A percentile compares a stretch with the other conserved stretches of the same genome.
Conservation (phyloP, 1,140 invertebrate genomes). For the Drusus annulatus region DNA sequence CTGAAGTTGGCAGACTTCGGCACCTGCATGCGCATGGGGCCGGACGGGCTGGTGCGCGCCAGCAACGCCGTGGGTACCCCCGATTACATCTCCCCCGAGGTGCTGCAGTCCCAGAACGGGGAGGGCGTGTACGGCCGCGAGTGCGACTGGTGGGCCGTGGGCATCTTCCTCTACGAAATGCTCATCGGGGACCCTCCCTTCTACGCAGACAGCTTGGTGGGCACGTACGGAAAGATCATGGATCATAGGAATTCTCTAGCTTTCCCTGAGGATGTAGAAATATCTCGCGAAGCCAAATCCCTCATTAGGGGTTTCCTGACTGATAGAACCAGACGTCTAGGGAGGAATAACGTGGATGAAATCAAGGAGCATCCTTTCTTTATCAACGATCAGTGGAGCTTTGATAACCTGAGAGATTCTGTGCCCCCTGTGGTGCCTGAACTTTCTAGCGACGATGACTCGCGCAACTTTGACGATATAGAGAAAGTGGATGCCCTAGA, state of each 20-base stretch:
- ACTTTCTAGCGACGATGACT: slow-evolving; percentile 95
- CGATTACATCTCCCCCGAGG: slow-evolving; percentile 99
- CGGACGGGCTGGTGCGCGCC: slow-evolving; percentile 94
- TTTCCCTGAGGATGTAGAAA: slow-evolving; percentile 95
- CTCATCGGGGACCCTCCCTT: slow-evolving; percentile 98
- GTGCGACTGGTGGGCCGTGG: slow-evolving; percentile 99
- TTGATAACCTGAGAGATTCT: slow-evolving; percentile 94
- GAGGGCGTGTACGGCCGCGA: slow-evolving; percentile 95
- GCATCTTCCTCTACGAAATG: slow-evolving; percentile 99
- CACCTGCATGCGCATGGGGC: slow-evolving; percentile 98
- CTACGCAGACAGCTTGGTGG: slow-evolving; percentile 97
- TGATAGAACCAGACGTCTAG: slow-evolving; percentile 91
- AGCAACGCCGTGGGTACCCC: slow-evolving; percentile 99
- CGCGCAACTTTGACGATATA: slow-evolving; percentile 98
- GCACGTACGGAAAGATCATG: slow-evolving; percentile 99
- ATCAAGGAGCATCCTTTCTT: slow-evolving; percentile 97
- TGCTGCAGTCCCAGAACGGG: slow-evolving; percentile 97
- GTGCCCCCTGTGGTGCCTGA: slow-evolving; percentile 98
- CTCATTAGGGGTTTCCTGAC: slow-evolving; percentile 95
- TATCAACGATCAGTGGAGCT: slow-evolving; percentile 97
- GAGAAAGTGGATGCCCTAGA: slow-evolving; percentile 92
- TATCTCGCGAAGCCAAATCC: slow-evolving; percentile 92
- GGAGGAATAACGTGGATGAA: slow-evolving; percentile 94
- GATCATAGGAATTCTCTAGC: slow-evolving; percentile 96
- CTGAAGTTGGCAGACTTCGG: slow-evolving; percentile 99